These are phyloP conservation scores for Platycercus adscitus DNA, from an alignment of 2,113 vertebrate genomes.

Conservation along the genomic window DNA sequence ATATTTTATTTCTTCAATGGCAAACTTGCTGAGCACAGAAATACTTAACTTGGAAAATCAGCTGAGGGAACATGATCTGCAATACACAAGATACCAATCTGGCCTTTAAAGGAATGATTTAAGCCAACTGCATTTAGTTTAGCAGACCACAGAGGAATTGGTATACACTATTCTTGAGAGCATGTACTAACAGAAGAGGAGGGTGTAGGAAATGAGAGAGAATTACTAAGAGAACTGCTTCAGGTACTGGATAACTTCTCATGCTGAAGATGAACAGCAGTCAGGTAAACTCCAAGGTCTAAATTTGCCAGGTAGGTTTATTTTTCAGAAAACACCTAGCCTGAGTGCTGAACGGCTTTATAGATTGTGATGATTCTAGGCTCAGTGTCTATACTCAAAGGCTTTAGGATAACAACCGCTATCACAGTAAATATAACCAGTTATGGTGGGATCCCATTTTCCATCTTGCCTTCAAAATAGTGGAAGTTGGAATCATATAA, in stretches of 20 bases:
- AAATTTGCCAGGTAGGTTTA: background rate
- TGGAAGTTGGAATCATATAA: background rate
- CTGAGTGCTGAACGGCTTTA: background rate
- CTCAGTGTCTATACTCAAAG: background rate
- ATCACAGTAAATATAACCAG: background rate
- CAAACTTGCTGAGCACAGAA: background rate
- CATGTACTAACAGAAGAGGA: background rate
- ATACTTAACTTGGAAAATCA: background rate
- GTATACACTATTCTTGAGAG: background rate
- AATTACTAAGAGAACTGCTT: background rate
- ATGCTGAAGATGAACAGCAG: background rate
- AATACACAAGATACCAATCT: background rate
- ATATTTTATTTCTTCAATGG: background rate
- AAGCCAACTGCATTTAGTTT: background rate
- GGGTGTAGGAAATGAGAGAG: background rate
- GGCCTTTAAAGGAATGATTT: background rate
- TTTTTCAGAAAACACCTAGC: background rate
- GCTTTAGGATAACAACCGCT: background rate
- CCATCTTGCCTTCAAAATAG: background rate
- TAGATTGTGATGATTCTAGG: background rate
- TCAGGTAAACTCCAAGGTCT: background rate
- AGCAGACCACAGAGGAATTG: background rate
- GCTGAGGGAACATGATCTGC: background rate
- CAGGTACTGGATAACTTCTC: background rate
- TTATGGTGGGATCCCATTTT: background rate